A percentile compares a stretch with the other conserved stretches of the same genome.
These are phyloP conservation scores for Hedychridium roseum DNA, from an alignment of 2,888 invertebrate genomes.

Conservation along the genomic window DNA sequence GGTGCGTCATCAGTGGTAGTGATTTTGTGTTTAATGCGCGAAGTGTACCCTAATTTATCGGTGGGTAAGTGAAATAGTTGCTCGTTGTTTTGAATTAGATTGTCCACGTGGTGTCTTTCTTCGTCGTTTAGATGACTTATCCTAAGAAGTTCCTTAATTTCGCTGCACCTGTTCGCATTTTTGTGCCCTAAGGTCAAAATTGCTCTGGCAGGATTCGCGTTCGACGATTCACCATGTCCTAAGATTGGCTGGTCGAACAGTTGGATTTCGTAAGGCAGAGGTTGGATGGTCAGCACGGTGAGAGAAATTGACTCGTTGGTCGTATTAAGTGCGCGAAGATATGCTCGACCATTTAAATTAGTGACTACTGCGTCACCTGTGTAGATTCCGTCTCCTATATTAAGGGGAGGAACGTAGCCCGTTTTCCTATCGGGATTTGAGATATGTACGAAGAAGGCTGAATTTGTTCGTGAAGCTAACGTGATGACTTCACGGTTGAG, in stretches of 20 bases:
- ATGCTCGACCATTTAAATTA: too few relatives aligned
- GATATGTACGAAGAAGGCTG: neutral
- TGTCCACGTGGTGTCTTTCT: neutral
- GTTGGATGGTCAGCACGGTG: neutral
- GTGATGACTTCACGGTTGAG: neutral
- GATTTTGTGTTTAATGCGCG: neutral
- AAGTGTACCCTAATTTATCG: neutral
- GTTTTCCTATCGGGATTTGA: neutral
- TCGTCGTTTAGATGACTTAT: neutral
- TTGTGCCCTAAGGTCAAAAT: neutral
- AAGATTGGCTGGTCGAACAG: neutral
- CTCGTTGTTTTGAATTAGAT: neutral
- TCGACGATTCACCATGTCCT: too few relatives aligned
- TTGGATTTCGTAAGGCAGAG: neutral
- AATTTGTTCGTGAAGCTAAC: neutral
- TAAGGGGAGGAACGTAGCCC: neutral
- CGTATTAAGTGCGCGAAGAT: too few relatives aligned
- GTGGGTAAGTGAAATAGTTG: neutral
- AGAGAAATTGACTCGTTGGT: neutral
- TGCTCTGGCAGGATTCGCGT: neutral
- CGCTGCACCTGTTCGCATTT: neutral
- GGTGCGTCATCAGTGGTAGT: neutral
- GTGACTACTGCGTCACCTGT: too few relatives aligned
- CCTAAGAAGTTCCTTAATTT: neutral
- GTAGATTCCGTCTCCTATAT: neutral